Percentiles rank a stretch among this genome's conserved stretches.
Evolutionary conservation across 1,140 invertebrate species (phyloP).

Genomic region (Oryctes rhinoceros): DNA sequence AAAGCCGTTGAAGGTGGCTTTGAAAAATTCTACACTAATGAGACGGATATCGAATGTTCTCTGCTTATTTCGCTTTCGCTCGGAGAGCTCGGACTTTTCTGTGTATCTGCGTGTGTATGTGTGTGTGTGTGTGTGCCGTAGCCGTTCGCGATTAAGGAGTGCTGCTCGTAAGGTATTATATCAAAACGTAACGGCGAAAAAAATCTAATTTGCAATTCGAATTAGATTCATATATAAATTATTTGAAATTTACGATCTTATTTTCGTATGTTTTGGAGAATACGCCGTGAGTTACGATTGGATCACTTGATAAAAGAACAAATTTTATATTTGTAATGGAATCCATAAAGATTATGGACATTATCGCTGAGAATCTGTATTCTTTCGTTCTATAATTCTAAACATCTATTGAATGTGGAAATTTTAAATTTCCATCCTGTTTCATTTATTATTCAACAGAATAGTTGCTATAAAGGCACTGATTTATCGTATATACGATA

Average conservation of each 20-base stretch:
- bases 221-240: not conserved
- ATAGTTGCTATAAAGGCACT: too few relatives aligned
- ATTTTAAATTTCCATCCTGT: too few relatives aligned
- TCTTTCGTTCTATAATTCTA: too few relatives aligned
- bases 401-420: too few relatives aligned
- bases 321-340: not conserved
- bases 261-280: not conserved
- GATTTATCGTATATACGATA: too few relatives aligned
- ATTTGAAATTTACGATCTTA: not conserved
- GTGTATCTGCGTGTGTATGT: not conserved
- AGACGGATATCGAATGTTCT: conserved; percentile 30
- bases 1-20: conserved; percentile 30
- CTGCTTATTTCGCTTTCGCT: not conserved
- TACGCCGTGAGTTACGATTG: not conserved
- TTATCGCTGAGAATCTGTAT: too few relatives aligned
- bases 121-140: too few relatives aligned
- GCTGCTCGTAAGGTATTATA: not conserved
- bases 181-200: not conserved
- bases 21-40: conserved; percentile 35
- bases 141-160: not conserved
- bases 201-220: not conserved
- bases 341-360: too few relatives aligned
- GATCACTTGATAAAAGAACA: not conserved
- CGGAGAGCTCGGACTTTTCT: not conserved
- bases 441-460: too few relatives aligned